A percentile compares a stretch with the other conserved stretches of the same genome.
These are phyloP conservation scores for Cassiopea xamachana DNA, from an alignment of 30 jellyfish, hydroid and myxozoan species.

Conservation along the genomic window DNA sequence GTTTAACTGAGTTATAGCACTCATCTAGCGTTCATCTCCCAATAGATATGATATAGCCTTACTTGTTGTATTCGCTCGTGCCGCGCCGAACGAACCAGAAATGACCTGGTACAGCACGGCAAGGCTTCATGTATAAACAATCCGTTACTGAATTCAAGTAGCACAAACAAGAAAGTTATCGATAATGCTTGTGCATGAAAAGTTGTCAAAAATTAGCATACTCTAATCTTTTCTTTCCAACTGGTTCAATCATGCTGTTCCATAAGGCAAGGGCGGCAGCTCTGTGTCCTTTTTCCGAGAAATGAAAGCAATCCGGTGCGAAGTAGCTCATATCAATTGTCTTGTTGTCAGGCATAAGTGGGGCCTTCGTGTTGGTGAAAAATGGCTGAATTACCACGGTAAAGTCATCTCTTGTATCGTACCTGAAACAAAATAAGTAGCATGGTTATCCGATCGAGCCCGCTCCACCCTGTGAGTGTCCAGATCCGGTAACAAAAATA, in stretches of 20 bases:
- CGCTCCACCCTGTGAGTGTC: too few species aligned
- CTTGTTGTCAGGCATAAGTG: constrained; percentile 72
- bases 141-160: too few species aligned
- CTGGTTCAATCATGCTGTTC: constrained; percentile 93
- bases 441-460: not conserved
- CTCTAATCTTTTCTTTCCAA: constrained; percentile 77
- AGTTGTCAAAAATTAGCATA: constrained; percentile 3
- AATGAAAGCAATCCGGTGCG: constrained; percentile 94
- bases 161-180: too few species aligned
- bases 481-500: too few species aligned
- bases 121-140: too few species aligned
- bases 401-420: constrained; percentile 88
- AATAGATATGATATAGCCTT: too few species aligned
- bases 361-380: constrained; percentile 72
- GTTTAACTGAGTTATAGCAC: too few species aligned
- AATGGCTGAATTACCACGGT: constrained; percentile 92
- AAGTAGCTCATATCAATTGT: constrained; percentile 77
- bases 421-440: constrained; percentile 24
- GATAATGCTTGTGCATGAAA: not conserved
- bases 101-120: too few species aligned
- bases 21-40: too few species aligned
- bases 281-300: constrained; percentile 85
- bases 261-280: constrained; percentile 91
- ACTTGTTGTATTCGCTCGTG: too few species aligned
- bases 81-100: too few species aligned